Evolutionary conservation across 2,888 invertebrate species (phyloP), one percentile per base, ranked within the genome.

Genomic region (Patella caerulea): DNA sequence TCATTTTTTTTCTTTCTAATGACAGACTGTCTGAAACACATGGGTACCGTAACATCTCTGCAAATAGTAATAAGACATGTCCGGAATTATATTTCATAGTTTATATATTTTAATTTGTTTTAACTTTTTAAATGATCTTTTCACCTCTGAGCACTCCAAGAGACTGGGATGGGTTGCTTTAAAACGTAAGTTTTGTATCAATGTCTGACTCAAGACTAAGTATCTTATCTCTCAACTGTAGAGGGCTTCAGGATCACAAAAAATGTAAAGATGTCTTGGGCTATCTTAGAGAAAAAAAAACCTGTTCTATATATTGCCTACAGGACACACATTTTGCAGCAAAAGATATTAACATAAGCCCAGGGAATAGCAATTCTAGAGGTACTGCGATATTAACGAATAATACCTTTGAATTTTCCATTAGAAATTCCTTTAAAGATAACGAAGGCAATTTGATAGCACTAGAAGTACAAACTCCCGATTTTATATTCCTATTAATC

Each of bases 261-360:
- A 29, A 29, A 29, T 29, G 29, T 29, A 29, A 29, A 29, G 29
- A 29, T 29, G 29, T 29, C 24, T 65, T 65, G 0, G n/a, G 65
- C n/a, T n/a, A 65, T 19, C 24, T 65, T 65, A 65, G 24, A 65
- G 24, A 65, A 9, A 65, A 19, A 65, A 24, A 24, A 24, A 24
- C 24, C n/a, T 65, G 65, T 19, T 65, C 65, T 65, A 65, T 65
- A 7, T 65, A 65, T 19, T 65, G 65, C 24, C n/a, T 65, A n/a
- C 65, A 65, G 24, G 65, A 65, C 24, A 65, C 65, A 3, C 65
- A 65, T 59, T 59, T 59, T 59, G 59, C 19, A 59, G 59, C 17
- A 59, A 19, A 59, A 59, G 59, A 59, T 7, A 7, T 19, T 7
- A 59, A n/a, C 17, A 19, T n/a, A 19, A 65, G 65, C 24, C 65